Percentiles rank a stretch among this genome's conserved stretches.
phyloP scores from a whole-genome alignment of 2,888 invertebrate species.

The Hemicrepidius hirtus region DNA sequence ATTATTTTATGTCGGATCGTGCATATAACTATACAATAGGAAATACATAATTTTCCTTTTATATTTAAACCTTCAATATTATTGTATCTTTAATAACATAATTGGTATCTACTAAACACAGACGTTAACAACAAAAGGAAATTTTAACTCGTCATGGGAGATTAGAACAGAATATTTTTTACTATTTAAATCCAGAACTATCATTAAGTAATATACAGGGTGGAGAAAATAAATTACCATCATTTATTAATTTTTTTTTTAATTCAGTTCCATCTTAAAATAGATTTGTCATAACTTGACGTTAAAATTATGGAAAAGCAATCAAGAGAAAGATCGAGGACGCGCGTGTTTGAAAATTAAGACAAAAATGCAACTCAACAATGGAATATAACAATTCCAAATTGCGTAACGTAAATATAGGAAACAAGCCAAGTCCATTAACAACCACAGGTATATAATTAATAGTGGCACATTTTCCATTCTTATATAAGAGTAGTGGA shows the following conservation, averaged over 20 bases:
- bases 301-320: too few relatives aligned
- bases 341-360: background rate
- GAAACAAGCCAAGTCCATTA: conserved; percentile 15
- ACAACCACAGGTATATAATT: conserved; percentile 1
- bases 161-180: background rate
- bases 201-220: too few relatives aligned
- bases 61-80: conserved; percentile 5
- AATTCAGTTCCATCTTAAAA: conserved; percentile 1
- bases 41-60: conserved; percentile 2
- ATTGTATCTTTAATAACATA: conserved; percentile 9
- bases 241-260: conserved; percentile 13
- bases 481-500: conserved; percentile 13
- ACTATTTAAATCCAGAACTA: background rate
- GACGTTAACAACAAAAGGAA: background rate
- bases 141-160: background rate
- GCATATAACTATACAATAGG: background rate
- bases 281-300: background rate
- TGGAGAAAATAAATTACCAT: too few relatives aligned
- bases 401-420: conserved; percentile 25
- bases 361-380: conserved; percentile 16
- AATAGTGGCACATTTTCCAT: conserved; percentile 31
- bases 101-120: conserved; percentile 13
- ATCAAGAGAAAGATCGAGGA: background rate
- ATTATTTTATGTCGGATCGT: conserved; percentile 2
- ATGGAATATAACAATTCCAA: conserved; percentile 2